Base-by-base conservation (phyloP, 1,140 invertebrate species). In the Drosophila burlai region DNA sequence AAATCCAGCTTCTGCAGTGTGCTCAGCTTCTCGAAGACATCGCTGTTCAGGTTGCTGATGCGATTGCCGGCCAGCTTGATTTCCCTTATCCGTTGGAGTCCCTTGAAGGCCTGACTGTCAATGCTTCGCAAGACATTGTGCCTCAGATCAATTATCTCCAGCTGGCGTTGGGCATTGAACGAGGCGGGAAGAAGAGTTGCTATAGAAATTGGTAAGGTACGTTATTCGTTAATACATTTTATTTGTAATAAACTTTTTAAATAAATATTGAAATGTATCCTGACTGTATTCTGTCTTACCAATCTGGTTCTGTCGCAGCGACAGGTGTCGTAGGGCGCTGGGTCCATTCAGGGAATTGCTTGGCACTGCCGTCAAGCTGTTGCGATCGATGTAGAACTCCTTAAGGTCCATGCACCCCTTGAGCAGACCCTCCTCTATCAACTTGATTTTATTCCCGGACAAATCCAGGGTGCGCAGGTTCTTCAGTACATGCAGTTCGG, bases 401-500 rank as follows among this genome's bases (percentile, higher is more conserved):
- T 98, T 93, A 0, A 92, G 78, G 78, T 96, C 95, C 10, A 95
- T 92, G 82, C 97, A 97, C 1, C 97, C 97, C 93, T 97, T 97
- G 4, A 98, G 94, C 38, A 98, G 95, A 1, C 97, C 97, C 82
- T 97, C 97, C 83, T 98, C 97, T 18, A 98, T 94, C 2, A 96
- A 95, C 75, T 95, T 95, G 40, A 98, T 96, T 47, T 94, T 95
- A 84, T 98, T 98, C 16, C 95, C 95, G 26, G 95, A 96, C 8
- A 98, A 93, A 93, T 98, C 97, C 29, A 98, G 91, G 5, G 96
- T 90, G 73, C 95, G 94, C n/a, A 98, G 92, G 66, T 95, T 94
- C 2, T 94, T 94, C 57, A 97, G 91, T n/a, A 96, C 95, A 66
- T 97, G 96, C 63, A 98, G 95, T 91, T 98, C 97, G 24, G 95